Evolutionary conservation across 2,888 invertebrate species (phyloP).

Genomic region (Lepidochitona cinerea): DNA sequence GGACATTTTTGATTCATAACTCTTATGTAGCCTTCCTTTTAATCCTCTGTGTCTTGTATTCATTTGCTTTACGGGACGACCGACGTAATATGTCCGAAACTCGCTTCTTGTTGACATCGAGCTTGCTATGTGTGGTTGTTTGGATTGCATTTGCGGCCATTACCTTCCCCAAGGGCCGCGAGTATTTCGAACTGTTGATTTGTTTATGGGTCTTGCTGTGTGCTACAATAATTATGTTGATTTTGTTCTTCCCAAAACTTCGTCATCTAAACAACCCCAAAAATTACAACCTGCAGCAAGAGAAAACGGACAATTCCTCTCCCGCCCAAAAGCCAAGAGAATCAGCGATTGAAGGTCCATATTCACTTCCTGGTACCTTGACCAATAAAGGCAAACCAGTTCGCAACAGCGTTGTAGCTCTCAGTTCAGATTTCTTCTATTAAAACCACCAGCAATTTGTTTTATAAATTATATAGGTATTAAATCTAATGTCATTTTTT

Average conservation of each 20-base stretch:
- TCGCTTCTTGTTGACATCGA: conserved; percentile 89
- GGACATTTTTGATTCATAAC: conserved; percentile 77
- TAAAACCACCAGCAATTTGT: not conserved
- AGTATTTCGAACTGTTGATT: conserved; percentile 77
- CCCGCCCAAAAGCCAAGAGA: conserved; percentile 20
- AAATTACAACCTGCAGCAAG: not conserved
- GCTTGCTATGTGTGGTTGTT: conserved; percentile 86
- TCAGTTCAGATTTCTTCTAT: not conserved
- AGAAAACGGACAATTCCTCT: not conserved
- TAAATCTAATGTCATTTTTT: too few relatives aligned
- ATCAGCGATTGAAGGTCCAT: conserved; percentile 57
- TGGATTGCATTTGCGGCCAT: conserved; percentile 77
- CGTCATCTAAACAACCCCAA: conserved; percentile 61
- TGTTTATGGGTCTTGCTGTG: conserved; percentile 90
- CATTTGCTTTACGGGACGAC: conserved; percentile 85
- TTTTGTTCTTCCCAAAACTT: conserved; percentile 92
- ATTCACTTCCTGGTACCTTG: conserved; percentile 54
- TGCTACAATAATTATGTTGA: conserved; percentile 86
- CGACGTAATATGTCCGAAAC: conserved; percentile 94
- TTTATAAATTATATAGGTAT: not conserved
- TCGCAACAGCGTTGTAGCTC: not conserved
- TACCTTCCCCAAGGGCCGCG: conserved; percentile 49
- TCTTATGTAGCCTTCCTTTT: conserved; percentile 87
- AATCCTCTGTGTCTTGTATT: conserved; percentile 85
- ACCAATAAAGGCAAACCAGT: conserved; percentile 24